Evolutionary conservation across 2,113 vertebrate species (phyloP).

Genomic region (Saimiri boliviensis): DNA sequence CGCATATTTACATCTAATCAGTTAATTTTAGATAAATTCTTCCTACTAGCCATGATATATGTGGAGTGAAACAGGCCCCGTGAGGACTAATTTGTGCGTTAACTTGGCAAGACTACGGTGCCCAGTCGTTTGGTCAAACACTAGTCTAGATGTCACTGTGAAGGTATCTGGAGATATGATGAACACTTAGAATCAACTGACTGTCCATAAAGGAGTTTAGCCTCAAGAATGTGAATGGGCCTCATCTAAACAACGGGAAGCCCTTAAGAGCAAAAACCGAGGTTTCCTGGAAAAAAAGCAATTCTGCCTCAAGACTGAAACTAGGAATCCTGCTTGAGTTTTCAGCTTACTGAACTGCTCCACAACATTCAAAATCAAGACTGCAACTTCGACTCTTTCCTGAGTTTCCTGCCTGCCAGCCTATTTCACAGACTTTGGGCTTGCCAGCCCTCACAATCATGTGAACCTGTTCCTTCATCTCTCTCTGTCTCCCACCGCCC

Average conservation of each 20-base stretch:
- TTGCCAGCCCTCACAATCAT: not conserved
- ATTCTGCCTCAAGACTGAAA: not conserved
- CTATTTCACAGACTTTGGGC: not conserved
- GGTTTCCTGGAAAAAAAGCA: not conserved
- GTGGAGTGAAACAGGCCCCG: not conserved
- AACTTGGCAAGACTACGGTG: not conserved
- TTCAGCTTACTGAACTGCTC: not conserved
- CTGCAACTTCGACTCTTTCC: not conserved
- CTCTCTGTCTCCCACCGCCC: not conserved
- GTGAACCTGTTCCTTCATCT: not conserved
- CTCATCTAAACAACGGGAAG: not conserved
- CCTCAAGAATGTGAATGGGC: not conserved
- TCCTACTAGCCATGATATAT: not conserved
- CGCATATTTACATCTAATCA: not conserved
- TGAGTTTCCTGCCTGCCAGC: not conserved
- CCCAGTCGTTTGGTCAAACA: not conserved
- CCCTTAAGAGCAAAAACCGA: not conserved
- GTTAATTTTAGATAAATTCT: not conserved
- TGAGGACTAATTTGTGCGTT: not conserved
- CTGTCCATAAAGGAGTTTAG: not conserved
- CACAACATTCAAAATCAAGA: not conserved
- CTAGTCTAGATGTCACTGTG: too few relatives aligned
- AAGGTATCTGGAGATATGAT: not conserved
- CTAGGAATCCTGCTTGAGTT: not conserved
- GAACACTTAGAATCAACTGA: not conserved